These are phyloP conservation scores for Microvelia longipes DNA, from an alignment of 1,140 invertebrate species.

Conservation along the genomic window DNA sequence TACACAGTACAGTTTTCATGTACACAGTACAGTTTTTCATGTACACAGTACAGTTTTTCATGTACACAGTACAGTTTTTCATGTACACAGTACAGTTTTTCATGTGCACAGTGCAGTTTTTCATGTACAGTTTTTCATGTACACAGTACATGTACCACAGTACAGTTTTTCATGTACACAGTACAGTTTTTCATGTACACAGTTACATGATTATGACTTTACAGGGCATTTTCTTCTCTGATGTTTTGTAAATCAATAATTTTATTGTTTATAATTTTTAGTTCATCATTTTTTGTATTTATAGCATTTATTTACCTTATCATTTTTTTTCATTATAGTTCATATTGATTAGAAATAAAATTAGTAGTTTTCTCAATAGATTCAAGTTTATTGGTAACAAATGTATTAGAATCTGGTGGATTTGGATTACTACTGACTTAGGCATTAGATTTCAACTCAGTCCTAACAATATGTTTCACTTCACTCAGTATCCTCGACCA, in stretches of 20 bases:
- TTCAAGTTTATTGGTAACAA: not conserved
- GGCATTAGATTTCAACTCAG: not conserved
- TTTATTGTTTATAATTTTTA: not conserved
- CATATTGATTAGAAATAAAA: not conserved
- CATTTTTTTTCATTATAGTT: not conserved
- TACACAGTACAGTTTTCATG: not conserved
- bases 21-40: not conserved
- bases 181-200: too few relatives aligned
- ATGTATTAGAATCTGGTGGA: not conserved
- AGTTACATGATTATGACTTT: too few relatives aligned
- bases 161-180: too few relatives aligned
- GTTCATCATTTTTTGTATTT: not conserved
- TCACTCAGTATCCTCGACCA: not conserved
- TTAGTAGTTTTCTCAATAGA: not conserved
- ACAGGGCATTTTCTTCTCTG: not conserved
- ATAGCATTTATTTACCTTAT: not conserved
- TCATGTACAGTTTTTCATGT: too few relatives aligned
- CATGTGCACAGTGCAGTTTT: too few relatives aligned
- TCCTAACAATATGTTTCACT: not conserved
- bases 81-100: not conserved
- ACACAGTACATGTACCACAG: too few relatives aligned
- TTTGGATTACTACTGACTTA: not conserved
- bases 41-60: not conserved
- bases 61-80: not conserved
- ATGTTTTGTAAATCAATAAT: not conserved